Evolutionary conservation across 2,113 vertebrate species (phyloP), one percentile per base, ranked within the genome.

Genomic region (Notiomystis cincta): DNA sequence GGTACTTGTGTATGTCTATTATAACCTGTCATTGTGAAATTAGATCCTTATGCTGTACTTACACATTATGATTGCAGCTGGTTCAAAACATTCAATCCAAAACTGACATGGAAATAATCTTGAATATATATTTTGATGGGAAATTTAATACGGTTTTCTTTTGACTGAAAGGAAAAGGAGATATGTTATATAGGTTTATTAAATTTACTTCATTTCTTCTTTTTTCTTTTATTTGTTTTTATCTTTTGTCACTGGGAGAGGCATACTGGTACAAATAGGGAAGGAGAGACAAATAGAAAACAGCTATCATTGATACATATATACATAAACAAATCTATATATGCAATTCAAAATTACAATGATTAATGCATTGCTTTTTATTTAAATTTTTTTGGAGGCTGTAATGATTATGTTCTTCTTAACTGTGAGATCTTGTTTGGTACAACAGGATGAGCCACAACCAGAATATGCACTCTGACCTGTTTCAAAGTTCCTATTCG

Each of bases 21-120:
- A 87, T 58, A 87, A 84, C 72, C 28, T 95, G 86, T 92, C 84
- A 80, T 73, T 89, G 65, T 89, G 81, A 92, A 96, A 95, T 95
- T 88, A 91, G 82, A 48, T 91, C 61, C 62, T 85, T 82, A 12
- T 45, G 28, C 53, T 67, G 31, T 35, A 61, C 62, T 77, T 65
- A 50, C 38, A 61, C 16, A 16, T 47, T 77, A 44, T 85, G 75
- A 82, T 91, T 90, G 91, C 45, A 80, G 31, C 27, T 62, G 24
- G 38, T 85, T 89, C 38, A 88, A 95, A 91, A 85, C 71, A 77
- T 69, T 76, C 50, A 18, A 62, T 87, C 54, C 54, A 42, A 76
- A 87, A 82, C 14, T 77, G 62, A 35, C 23, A 7, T 33, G 62
- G 40, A 65, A 93, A 79, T 85, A 82, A 57, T 95, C 40, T 78